Conservation (phyloP, 2,113 vertebrate species). For the Anarrhichthys ocellatus region DNA sequence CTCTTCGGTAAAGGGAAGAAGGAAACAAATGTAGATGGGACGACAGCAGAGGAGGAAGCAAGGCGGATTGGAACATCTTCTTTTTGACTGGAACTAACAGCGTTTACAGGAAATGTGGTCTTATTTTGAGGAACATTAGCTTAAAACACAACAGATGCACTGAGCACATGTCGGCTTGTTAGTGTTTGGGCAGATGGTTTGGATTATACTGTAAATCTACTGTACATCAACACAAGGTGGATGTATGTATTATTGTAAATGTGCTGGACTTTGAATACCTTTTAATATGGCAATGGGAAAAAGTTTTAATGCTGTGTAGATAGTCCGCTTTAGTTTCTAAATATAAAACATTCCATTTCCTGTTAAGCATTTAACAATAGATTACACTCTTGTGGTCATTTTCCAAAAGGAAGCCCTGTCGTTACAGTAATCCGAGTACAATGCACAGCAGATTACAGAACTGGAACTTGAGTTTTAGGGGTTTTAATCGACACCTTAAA, state of each 20-base stretch:
- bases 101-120: constrained; percentile 32
- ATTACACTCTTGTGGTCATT: not conserved
- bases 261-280: not conserved
- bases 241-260: not conserved
- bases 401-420: too few relatives aligned
- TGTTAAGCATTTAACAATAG: not conserved
- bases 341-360: not conserved
- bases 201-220: too few relatives aligned
- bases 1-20: not conserved
- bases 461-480: not conserved
- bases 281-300: too few relatives aligned
- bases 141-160: not conserved
- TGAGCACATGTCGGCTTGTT: not conserved
- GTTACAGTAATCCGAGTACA: not conserved
- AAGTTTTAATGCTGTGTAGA: too few relatives aligned
- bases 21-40: constrained; percentile 1
- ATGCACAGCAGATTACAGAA: not conserved
- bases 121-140: constrained; percentile 37
- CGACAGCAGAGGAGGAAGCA: constrained; percentile 19
- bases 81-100: constrained; percentile 43
- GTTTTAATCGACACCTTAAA: not conserved
- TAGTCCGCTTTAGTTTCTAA: not conserved
- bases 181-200: not conserved
- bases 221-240: too few relatives aligned
- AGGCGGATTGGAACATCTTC: constrained; percentile 14